Base-by-base conservation (phyloP, 2,797 vertebrate species). In the Falco rusticolus region DNA sequence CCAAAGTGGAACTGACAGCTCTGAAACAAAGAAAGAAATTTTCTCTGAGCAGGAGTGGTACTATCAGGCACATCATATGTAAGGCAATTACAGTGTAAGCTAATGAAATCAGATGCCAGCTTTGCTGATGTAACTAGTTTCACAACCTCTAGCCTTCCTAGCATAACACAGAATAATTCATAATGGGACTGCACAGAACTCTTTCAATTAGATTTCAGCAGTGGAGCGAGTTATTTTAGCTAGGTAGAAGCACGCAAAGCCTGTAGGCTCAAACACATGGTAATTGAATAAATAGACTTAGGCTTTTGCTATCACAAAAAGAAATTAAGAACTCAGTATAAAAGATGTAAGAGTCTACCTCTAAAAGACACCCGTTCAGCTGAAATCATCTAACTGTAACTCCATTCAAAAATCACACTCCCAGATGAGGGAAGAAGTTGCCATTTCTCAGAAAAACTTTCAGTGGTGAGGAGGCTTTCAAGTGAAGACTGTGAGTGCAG, bases 141-240 rank as follows among this genome's bases (percentile, higher is more conserved):
- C 78, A 87, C 93, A 94, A 96, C 84, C 93, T 96, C 86, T 96
- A 96, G 88, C 81, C 91, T 97, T 97, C 90, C 87, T 84, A 96
- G 75, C 86, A 92, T 95, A 97, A 96, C 94, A 94, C 81, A 94
- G 95, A 96, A 97, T 97, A 98, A 98, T 97, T 98, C 97, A 97
- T 96, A 95, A 93, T 95, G 96, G 94, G 96, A 91, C 84, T 93
- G 84, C 93, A 94, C 89, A 95, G 92, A 96, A 96, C 94, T 96
- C 94, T 96, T 87, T 89, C 96, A 97, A 98, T 98, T 98, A 97
- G 95, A 97, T 97, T 97, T 84, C 85, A 83, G 84, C 84, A 84
- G 50, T 85, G 75, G 87, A 91, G 82, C 2, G 15, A 96, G 88
- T 95, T 98, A 94, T 96, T 97, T 97, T 90, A 96, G 94, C 91